A percentile compares a stretch with the other conserved stretches of the same genome.
These are phyloP conservation scores for Amphibalanus amphitrite DNA, from an alignment of 1,140 invertebrate species.

Conservation along the genomic window DNA sequence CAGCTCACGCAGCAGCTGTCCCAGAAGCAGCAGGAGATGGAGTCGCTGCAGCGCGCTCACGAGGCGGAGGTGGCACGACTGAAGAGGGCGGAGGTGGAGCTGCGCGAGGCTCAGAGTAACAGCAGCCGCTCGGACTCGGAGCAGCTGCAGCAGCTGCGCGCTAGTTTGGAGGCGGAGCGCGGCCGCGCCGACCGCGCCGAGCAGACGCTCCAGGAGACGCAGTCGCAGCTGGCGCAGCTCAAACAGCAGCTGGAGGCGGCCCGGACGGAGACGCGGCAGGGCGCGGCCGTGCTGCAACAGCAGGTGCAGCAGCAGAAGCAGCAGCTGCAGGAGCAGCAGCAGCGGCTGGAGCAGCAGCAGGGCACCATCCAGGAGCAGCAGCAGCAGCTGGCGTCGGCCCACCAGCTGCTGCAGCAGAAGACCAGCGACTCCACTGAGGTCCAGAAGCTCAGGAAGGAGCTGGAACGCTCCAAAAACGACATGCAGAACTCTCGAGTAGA, in stretches of 20 bases:
- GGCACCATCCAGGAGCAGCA: constrained; percentile 29
- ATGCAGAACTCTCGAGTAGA: constrained; percentile 56
- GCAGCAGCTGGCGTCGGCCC: constrained; percentile 29
- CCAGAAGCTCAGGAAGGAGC: constrained; percentile 46
- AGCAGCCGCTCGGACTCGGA: constrained; percentile 30
- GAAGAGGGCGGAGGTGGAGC: constrained; percentile 33
- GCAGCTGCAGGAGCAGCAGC: constrained; percentile 34
- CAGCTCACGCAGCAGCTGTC: constrained; percentile 17
- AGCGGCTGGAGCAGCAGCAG: constrained; percentile 18
- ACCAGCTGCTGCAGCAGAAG: constrained; percentile 19
- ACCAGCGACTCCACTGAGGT: constrained; percentile 34
- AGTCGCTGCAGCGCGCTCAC: neutral
- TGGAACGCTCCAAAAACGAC: constrained; percentile 56
- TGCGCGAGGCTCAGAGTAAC: constrained; percentile 62
- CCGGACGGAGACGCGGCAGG: constrained; percentile 14
- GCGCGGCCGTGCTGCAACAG: constrained; percentile 40
- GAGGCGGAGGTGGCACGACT: neutral
- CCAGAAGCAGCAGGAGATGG: neutral
- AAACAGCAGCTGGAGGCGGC: constrained; percentile 2
- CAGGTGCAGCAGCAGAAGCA: constrained; percentile 36
- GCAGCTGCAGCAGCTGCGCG: constrained; percentile 26
- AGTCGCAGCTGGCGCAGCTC: constrained; percentile 40
- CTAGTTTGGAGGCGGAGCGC: constrained; percentile 15
- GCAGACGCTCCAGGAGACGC: constrained; percentile 46
- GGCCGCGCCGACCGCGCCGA: constrained; percentile 47